A percentile compares a stretch with the other conserved stretches of the same genome.
Conservation (phyloP, 53 echinoderm and acorn worm species). For the Henricia sp. region DNA sequence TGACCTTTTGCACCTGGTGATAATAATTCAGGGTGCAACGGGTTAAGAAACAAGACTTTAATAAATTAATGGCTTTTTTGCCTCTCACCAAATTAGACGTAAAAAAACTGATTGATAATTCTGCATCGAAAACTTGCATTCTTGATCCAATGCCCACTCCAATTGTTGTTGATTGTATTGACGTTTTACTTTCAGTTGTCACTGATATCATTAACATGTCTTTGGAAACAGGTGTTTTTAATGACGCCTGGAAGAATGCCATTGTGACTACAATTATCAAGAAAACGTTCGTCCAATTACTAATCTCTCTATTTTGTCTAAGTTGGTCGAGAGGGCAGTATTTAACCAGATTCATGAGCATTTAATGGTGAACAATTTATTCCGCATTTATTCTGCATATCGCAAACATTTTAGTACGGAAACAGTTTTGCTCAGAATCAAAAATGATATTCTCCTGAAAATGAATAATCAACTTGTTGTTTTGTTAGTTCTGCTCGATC, state of each 20-base stretch:
- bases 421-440: too few species aligned
- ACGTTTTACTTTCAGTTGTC: constrained; percentile 10
- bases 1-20: too few species aligned
- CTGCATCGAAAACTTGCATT: not conserved
- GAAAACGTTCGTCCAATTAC: constrained; percentile 1
- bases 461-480: constrained; percentile 33
- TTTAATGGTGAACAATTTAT: constrained; percentile 2
- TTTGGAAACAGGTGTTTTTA: not conserved
- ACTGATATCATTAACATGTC: constrained; percentile 24
- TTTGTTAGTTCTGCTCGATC: constrained; percentile 4
- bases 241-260: not conserved
- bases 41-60: too few species aligned
- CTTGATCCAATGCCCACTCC: constrained; percentile 37
- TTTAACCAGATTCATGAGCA: constrained; percentile 43
- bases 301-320: constrained; percentile 15
- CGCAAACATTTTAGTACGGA: not conserved
- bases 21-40: too few species aligned
- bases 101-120: not conserved
- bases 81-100: constrained; percentile 13
- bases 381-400: not conserved
- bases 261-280: not conserved
- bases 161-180: constrained; percentile 29
- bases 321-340: constrained; percentile 29
- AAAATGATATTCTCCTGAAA: constrained; percentile 11
- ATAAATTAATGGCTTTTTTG: too few species aligned